Conservation (phyloP, 2,888 invertebrate genomes). For the Notodromas monacha region DNA sequence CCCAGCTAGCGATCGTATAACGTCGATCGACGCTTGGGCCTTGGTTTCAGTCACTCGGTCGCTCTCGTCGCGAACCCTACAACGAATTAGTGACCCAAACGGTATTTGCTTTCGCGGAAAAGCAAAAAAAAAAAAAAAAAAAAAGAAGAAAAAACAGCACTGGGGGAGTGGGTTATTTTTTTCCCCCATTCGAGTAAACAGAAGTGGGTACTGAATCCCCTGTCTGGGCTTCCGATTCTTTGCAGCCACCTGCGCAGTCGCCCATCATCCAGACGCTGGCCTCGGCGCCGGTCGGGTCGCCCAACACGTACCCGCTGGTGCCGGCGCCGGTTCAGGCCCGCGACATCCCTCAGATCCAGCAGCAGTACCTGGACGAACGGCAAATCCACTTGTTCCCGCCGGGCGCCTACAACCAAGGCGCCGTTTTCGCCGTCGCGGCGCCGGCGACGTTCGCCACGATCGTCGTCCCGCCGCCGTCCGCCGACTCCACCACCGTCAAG, state of each 20-base stretch:
- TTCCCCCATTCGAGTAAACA: no score
- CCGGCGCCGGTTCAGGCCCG: constrained; percentile 48
- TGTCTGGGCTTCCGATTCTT: no score
- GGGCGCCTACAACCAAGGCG: neutral
- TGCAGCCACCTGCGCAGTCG: constrained; percentile 7
- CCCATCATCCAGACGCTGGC: constrained; percentile 15
- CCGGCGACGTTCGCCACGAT: neutral
- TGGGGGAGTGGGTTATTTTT: no score
- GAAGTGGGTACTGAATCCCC: neutral
- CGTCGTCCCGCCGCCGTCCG: constrained; percentile 2
- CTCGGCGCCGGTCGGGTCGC: constrained; percentile 23
- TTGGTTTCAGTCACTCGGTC: no score
- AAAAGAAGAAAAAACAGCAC: no score
- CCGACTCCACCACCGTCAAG: neutral
- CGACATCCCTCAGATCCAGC: constrained; percentile 33
- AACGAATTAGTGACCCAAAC: no score
- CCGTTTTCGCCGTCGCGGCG: neutral
- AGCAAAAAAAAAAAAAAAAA: no score
- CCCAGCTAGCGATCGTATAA: no score
- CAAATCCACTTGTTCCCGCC: no score
- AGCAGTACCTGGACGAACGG: constrained; percentile 17
- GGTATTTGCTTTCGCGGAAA: no score
- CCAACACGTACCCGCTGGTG: constrained; percentile 34
- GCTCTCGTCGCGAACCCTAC: no score
- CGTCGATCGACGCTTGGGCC: no score